A percentile compares a stretch with the other conserved stretches of the same genome.
Evolutionary conservation across 2,888 invertebrate genomes (phyloP).

Genomic region (Julus scanicus): DNA sequence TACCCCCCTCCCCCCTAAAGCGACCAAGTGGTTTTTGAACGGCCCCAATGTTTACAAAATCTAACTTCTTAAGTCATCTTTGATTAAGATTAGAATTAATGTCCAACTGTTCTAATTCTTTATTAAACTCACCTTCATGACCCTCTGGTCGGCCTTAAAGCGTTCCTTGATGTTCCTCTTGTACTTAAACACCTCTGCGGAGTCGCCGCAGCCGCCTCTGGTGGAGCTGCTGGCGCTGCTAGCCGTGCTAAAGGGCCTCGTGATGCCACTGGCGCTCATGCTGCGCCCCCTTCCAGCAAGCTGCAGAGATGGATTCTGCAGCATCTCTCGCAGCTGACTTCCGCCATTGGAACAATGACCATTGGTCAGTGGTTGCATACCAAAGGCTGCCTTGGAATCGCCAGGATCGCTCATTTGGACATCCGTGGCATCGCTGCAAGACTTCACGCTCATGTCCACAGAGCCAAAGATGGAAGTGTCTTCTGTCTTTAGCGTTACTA

Average conservation of each 20-base stretch:
- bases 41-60: too few species aligned
- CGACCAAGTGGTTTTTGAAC: too few species aligned
- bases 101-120: neutral
- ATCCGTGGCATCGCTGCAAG: neutral
- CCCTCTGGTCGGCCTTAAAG: conserved; percentile 71
- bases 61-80: too few species aligned
- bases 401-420: neutral
- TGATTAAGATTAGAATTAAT: too few species aligned
- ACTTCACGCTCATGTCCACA: neutral
- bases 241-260: conserved; percentile 9
- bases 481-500: neutral
- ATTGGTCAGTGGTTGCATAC: neutral
- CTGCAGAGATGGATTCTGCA: conserved; percentile 37
- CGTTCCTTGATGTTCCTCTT: conserved; percentile 93
- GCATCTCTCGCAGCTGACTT: conserved; percentile 49
- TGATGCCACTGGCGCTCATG: conserved; percentile 52
- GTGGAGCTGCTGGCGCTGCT: conserved; percentile 51
- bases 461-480: neutral
- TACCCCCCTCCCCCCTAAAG: too few species aligned
- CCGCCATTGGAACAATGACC: neutral
- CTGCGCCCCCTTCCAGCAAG: neutral
- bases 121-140: conserved; percentile 47
- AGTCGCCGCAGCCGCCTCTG: conserved; percentile 54
- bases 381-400: neutral
- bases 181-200: conserved; percentile 78